Conservation (phyloP, 1,140 invertebrate genomes). For the Drosophila paulistorum region DNA sequence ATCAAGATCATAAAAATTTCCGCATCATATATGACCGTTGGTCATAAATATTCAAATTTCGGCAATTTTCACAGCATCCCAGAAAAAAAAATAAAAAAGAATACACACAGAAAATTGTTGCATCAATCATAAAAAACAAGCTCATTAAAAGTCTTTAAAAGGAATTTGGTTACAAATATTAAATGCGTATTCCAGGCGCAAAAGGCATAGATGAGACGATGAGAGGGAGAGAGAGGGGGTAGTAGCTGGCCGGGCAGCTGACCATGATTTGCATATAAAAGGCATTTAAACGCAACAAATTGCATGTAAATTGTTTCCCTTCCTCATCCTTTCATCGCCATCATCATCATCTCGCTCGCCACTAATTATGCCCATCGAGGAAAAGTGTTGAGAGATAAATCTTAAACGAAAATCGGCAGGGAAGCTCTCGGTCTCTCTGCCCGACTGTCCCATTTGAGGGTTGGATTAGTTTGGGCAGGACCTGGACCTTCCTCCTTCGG, state of each 20-base stretch:
- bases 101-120: slow-evolving; percentile 55
- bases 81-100: slow-evolving; percentile 1
- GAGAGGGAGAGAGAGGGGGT: slow-evolving; percentile 3
- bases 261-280: slow-evolving; percentile 80
- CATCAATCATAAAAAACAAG: slow-evolving; percentile 70
- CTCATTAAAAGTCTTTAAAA: slow-evolving; percentile 72
- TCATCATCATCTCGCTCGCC: slow-evolving; percentile 57
- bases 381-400: slow-evolving; percentile 75
- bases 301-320: slow-evolving; percentile 77
- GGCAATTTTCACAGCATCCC: slow-evolving; percentile 31
- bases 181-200: slow-evolving; percentile 23
- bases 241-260: slow-evolving; percentile 57
- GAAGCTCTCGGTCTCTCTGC: not conserved
- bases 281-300: slow-evolving; percentile 80
- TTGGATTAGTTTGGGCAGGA: slow-evolving; percentile 24
- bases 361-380: slow-evolving; percentile 82
- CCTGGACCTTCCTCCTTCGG: slow-evolving; percentile 12
- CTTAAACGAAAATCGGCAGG: slow-evolving; percentile 31
- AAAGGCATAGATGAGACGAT: too few relatives aligned
- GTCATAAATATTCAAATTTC: slow-evolving; percentile 82
- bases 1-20: slow-evolving; percentile 74
- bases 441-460: slow-evolving; percentile 45
- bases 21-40: slow-evolving; percentile 81
- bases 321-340: not conserved
- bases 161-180: slow-evolving; percentile 52